Base-by-base conservation (phyloP, 2,888 invertebrate species). In the Amblyteles armatorius region DNA sequence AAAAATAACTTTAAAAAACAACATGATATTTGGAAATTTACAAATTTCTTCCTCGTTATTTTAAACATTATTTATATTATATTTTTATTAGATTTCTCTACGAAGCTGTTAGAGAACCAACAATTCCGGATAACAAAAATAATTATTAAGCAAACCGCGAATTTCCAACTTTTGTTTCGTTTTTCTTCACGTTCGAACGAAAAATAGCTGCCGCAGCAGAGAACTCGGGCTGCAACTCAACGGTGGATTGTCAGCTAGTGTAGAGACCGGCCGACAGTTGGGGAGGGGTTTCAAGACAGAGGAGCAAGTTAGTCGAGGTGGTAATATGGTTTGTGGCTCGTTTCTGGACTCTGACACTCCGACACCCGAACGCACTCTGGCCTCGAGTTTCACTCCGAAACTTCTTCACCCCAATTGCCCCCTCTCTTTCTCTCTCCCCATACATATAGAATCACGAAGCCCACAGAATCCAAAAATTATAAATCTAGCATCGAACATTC, bases 271-370 rank as follows among this genome's bases (percentile, higher is more conserved):
- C 5, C 11, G 63, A n/a, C 63, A 44, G 72, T 76, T 69, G 33
- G 44, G 44, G 44, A 67, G 80, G 68, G 40, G 44, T 60, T 81
- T 13, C 74, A 76, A 69, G 57, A 44, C n/a, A 26, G 26, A 60
- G 19, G 69, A 44, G 22, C 63, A 65, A 77, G 36, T 50, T 69
- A 60, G 44, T 79, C 22, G 48, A 76, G 50, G 50, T 50, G 63
- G 74, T 76, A 76, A 76, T 36, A 71, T 11, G 55, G 71, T 65
- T 77, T 82, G 82, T 55, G 76, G 68, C 52, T 52, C 19, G 52
- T 77, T 63, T 52, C 63, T 69, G 82, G 71, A 77, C 40, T 71
- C 71, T 63, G 76, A 82, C 76, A 71, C 71, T 82, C 69, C 69
- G 82, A 82, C 77, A 82, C 65, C 60, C 19, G 40, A 82, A 77